phyloP scores from a whole-genome alignment of 2,888 invertebrate species.

The Stenolophus ochropezus region DNA sequence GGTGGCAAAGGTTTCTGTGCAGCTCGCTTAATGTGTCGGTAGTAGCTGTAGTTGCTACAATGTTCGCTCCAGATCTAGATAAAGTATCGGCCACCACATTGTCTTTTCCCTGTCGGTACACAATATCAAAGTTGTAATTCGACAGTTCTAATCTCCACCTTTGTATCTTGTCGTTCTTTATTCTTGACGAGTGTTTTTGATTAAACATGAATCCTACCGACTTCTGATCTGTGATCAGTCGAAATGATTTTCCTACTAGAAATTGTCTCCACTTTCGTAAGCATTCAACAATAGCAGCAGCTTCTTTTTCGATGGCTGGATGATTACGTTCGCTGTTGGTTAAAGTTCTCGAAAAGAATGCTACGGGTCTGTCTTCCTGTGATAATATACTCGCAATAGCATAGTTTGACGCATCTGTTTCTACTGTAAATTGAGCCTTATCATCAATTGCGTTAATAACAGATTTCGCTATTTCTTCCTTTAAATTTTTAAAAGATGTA shows the following conservation, averaged over 20 bases:
- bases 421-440: too few relatives aligned
- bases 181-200: too few relatives aligned
- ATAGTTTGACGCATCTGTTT: not conserved
- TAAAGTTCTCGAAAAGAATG: slow-evolving; percentile 59
- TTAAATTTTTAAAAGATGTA: not conserved
- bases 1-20: too few relatives aligned
- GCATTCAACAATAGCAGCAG: slow-evolving; percentile 62
- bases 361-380: slow-evolving; percentile 6
- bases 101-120: too few relatives aligned
- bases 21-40: too few relatives aligned
- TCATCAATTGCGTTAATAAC: too few relatives aligned
- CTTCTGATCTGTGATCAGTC: too few relatives aligned
- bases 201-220: too few relatives aligned
- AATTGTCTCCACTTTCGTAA: slow-evolving; percentile 54
- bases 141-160: not conserved
- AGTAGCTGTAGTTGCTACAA: too few relatives aligned
- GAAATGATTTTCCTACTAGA: not conserved
- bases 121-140: too few relatives aligned
- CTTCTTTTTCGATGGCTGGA: slow-evolving; percentile 63
- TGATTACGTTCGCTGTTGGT: slow-evolving; percentile 57
- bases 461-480: slow-evolving; percentile 13
- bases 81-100: not conserved
- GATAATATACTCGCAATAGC: not conserved
- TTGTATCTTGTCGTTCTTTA: not conserved
- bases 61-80: not conserved